phyloP scores from a whole-genome alignment of 2,113 vertebrate species.

The Hystrix brachyura region DNA sequence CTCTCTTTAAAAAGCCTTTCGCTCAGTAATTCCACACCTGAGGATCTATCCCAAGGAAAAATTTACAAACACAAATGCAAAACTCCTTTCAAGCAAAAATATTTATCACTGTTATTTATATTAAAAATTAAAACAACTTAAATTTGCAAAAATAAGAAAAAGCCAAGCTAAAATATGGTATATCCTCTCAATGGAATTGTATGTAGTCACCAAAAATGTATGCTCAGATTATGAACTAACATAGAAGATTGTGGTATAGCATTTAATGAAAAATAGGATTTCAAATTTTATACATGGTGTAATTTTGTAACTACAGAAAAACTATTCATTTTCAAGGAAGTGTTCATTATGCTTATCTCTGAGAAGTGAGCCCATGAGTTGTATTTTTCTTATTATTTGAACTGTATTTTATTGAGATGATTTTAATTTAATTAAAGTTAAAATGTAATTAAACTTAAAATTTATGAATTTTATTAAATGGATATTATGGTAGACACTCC shows the following conservation, averaged over 20 bases:
- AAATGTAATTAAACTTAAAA: background rate
- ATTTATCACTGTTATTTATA: conserved; percentile 34
- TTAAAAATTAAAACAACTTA: conserved; percentile 15
- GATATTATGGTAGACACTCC: background rate
- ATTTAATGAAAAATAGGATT: conserved; percentile 14
- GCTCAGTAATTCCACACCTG: conserved; percentile 13
- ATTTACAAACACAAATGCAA: background rate
- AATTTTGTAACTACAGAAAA: conserved; percentile 5
- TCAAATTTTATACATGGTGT: background rate
- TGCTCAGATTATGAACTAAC: background rate
- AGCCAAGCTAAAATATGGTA: background rate
- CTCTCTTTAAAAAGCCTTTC: conserved; percentile 46
- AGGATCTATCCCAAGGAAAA: background rate
- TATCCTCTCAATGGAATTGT: background rate
- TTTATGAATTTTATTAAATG: background rate
- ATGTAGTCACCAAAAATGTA: background rate
- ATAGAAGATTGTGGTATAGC: background rate
- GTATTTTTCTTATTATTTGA: background rate
- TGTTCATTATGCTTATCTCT: background rate
- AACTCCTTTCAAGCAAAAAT: conserved; percentile 43
- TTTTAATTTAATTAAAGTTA: background rate
- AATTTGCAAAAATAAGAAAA: conserved; percentile 29
- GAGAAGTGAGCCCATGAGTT: background rate
- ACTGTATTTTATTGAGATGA: background rate
- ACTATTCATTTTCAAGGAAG: background rate